Percentiles rank a stretch among this genome's conserved stretches.
Evolutionary conservation across 2,888 invertebrate genomes (phyloP).

Genomic region (Frankliniella fusca): DNA sequence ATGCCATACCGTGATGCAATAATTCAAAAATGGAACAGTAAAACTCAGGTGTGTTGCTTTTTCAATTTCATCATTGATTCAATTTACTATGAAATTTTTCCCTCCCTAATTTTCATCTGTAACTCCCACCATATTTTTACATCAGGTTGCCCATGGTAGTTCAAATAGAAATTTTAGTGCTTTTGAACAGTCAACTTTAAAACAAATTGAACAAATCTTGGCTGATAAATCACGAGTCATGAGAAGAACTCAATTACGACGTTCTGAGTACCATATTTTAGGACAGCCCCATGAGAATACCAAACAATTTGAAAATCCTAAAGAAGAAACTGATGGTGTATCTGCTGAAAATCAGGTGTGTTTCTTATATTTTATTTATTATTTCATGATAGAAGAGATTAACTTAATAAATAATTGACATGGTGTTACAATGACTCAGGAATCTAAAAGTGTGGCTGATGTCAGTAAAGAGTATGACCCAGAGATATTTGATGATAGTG

Average conservation of each 20-base stretch:
- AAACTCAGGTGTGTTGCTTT: constrained; percentile 69
- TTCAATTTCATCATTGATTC: constrained; percentile 49
- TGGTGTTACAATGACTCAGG: constrained; percentile 20
- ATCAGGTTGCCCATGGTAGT: background rate
- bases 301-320: background rate
- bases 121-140: background rate
- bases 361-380: background rate
- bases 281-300: constrained; percentile 51
- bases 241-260: constrained; percentile 71
- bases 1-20: constrained; percentile 68
- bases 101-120: background rate
- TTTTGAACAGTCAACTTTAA: constrained; percentile 55
- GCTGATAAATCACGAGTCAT: constrained; percentile 71
- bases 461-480: constrained; percentile 57
- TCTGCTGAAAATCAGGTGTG: background rate
- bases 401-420: background rate
- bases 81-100: background rate
- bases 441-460: constrained; percentile 44
- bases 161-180: constrained; percentile 56
- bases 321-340: constrained; percentile 34
- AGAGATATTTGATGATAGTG: constrained; percentile 94
- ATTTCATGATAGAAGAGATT: background rate
- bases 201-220: constrained; percentile 82
- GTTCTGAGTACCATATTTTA: constrained; percentile 66
- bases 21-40: constrained; percentile 93